Conservation (phyloP, 2,113 vertebrate species). For the Saimiri boliviensis region DNA sequence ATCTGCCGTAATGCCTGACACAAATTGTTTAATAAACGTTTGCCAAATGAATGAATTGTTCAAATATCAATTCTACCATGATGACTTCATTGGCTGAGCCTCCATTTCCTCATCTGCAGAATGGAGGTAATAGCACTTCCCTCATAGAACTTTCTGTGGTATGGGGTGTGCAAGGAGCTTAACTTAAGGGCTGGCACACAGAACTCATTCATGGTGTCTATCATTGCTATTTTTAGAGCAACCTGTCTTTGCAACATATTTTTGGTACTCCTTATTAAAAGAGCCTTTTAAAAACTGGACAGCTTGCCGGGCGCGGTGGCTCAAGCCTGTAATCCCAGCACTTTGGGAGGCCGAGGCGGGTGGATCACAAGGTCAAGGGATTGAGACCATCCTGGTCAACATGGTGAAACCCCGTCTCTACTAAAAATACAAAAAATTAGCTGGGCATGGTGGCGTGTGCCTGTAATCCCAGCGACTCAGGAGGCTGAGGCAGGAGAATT, state of each 20-base stretch:
- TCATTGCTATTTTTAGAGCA: not conserved
- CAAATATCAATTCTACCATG: not conserved
- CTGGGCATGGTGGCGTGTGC: no score
- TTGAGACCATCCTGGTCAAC: no score
- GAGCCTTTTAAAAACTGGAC: not conserved
- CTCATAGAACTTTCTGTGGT: not conserved
- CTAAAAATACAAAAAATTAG: no score
- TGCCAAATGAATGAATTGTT: not conserved
- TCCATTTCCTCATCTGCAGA: not conserved
- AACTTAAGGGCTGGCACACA: not conserved
- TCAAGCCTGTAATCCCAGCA: no score
- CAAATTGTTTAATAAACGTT: not conserved
- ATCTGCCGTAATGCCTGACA: not conserved
- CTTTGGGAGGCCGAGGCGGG: no score
- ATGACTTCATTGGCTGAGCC: not conserved
- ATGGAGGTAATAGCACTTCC: not conserved
- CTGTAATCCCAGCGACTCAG: no score
- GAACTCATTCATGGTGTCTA: not conserved
- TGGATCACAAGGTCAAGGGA: no score
- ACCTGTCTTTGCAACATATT: constrained; percentile 4
- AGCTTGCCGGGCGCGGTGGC: no score
- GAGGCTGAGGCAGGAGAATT: no score
- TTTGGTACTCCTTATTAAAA: not conserved
- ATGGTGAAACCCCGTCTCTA: no score
- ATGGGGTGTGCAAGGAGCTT: not conserved